Conservation (phyloP, 1,140 invertebrate species). For the Mercenaria mercenaria region DNA sequence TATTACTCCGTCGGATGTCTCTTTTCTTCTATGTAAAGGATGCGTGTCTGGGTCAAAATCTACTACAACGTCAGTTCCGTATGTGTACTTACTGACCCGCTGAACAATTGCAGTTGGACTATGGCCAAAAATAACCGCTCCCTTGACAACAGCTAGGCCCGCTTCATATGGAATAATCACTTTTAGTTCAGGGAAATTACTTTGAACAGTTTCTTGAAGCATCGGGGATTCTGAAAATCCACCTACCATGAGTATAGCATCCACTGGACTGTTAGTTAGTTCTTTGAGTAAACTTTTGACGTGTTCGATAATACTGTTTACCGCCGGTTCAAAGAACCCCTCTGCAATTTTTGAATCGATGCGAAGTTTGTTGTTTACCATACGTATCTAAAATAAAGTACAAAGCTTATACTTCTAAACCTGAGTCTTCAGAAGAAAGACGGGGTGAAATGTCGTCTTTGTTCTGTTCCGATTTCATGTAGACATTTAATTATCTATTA, state of each 20-base stretch:
- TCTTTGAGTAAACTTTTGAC: neutral
- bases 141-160: conserved; percentile 12
- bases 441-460: too few relatives aligned
- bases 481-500: too few relatives aligned
- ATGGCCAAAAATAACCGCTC: conserved; percentile 37
- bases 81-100: conserved; percentile 30
- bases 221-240: neutral
- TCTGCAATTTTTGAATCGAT: neutral
- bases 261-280: too few relatives aligned
- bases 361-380: neutral
- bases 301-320: neutral
- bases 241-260: neutral
- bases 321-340: neutral
- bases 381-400: too few relatives aligned
- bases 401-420: too few relatives aligned
- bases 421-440: too few relatives aligned
- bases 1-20: neutral
- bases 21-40: neutral
- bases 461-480: too few relatives aligned
- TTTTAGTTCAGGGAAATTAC: neutral
- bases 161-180: conserved; percentile 2
- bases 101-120: neutral
- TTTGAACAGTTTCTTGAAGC: neutral
- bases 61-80: neutral
- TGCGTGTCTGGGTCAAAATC: neutral